These are phyloP conservation scores for Aegotheles bennettii DNA, from an alignment of 2,113 vertebrate species.

Conservation along the genomic window DNA sequence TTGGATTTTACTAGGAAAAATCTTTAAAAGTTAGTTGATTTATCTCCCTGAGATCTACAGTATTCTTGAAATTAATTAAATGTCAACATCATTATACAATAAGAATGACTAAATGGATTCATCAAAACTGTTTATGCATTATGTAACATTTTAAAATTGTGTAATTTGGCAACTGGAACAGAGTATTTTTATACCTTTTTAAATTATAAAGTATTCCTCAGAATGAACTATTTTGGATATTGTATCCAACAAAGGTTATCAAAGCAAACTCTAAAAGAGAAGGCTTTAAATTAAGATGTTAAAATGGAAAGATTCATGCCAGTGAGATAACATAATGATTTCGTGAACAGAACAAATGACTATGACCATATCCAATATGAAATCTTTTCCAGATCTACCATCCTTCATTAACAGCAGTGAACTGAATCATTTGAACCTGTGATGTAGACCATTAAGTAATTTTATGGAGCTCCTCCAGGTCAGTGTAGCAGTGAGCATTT, in stretches of 20 bases:
- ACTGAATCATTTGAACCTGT: slow-evolving; percentile 49
- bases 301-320: slow-evolving; percentile 10
- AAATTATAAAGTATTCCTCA: slow-evolving; percentile 51
- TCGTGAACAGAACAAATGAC: slow-evolving; percentile 47
- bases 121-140: slow-evolving; percentile 42
- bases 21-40: background rate
- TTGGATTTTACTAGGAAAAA: background rate
- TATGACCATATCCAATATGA: slow-evolving; percentile 23
- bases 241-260: slow-evolving; percentile 7
- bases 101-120: slow-evolving; percentile 18
- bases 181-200: slow-evolving; percentile 24
- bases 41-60: background rate
- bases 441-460: slow-evolving; percentile 40
- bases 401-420: slow-evolving; percentile 60
- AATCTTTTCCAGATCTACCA: slow-evolving; percentile 40
- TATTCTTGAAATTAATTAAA: slow-evolving; percentile 28
- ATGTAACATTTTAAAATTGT: slow-evolving; percentile 30
- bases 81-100: background rate
- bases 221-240: slow-evolving; percentile 8
- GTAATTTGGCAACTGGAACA: slow-evolving; percentile 11
- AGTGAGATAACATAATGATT: slow-evolving; percentile 17
- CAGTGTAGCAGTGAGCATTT: background rate
- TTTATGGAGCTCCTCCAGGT: slow-evolving; percentile 26
- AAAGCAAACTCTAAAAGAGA: slow-evolving; percentile 25
- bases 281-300: background rate